These are phyloP conservation scores for Caenorhabditis latens DNA, from an alignment of 1,140 invertebrate species.

Conservation along the genomic window DNA sequence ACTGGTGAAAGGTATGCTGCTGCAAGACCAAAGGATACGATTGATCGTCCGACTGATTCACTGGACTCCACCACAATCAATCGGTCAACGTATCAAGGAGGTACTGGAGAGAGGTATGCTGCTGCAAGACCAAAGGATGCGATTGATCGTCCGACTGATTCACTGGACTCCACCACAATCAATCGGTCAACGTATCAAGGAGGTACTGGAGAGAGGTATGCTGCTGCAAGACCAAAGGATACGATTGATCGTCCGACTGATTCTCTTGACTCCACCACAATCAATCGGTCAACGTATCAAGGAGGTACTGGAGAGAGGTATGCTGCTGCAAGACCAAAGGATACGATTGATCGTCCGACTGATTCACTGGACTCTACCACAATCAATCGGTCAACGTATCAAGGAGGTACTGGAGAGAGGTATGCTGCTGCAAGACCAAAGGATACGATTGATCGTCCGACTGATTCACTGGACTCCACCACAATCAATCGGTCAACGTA, in stretches of 20 bases:
- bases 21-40: conserved; percentile 5
- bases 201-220: conserved; percentile 24
- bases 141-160: conserved; percentile 41
- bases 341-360: conserved; percentile 40
- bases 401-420: conserved; percentile 32
- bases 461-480: background rate
- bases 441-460: conserved; percentile 33
- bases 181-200: conserved; percentile 48
- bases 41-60: conserved; percentile 40
- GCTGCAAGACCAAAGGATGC: conserved; percentile 12
- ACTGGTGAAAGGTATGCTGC: conserved; percentile 17
- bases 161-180: background rate
- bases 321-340: background rate
- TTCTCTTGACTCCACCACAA: background rate
- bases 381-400: conserved; percentile 36
- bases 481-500: conserved; percentile 37
- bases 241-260: conserved; percentile 36
- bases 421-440: conserved; percentile 7
- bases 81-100: conserved; percentile 37
- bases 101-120: conserved; percentile 17
- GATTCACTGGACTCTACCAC: background rate
- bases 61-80: conserved; percentile 14
- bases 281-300: conserved; percentile 45
- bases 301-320: conserved; percentile 30
- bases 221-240: conserved; percentile 17